These are phyloP conservation scores for Rhabdomys pumilio DNA, from an alignment of 2,797 vertebrate genomes.

Conservation along the genomic window DNA sequence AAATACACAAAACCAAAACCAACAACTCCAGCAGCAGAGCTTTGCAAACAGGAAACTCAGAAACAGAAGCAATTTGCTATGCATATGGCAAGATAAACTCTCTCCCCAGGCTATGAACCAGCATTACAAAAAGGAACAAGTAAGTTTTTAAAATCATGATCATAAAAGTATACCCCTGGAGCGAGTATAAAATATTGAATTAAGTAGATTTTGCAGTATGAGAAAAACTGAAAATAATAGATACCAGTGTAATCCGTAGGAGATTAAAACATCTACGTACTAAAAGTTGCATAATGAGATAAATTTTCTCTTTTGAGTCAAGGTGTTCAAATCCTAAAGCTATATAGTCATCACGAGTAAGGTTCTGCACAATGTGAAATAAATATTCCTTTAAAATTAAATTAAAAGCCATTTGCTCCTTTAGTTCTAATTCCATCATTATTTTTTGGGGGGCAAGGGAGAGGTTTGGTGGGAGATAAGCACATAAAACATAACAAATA, in stretches of 20 bases:
- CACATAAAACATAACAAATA: background rate
- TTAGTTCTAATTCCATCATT: background rate
- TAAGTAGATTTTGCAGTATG: conserved; percentile 52
- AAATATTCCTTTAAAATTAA: background rate
- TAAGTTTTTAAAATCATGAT: conserved; percentile 57
- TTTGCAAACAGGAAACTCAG: conserved; percentile 1
- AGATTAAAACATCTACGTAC: conserved; percentile 66
- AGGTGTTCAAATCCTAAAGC: conserved; percentile 56
- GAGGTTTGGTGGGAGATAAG: background rate
- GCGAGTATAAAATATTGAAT: conserved; percentile 64
- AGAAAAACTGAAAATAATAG: conserved; percentile 66
- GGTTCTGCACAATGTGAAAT: conserved; percentile 10
- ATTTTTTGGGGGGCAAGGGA: background rate
- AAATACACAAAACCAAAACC: conserved; percentile 21
- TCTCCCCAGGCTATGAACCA: background rate
- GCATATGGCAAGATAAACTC: conserved; percentile 26
- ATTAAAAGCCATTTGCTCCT: background rate
- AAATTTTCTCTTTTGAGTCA: conserved; percentile 12
- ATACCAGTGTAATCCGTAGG: conserved; percentile 19
- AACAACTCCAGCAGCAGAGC: background rate
- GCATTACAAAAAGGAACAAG: conserved; percentile 50
- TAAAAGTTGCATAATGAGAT: conserved; percentile 58
- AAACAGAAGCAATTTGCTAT: conserved; percentile 46
- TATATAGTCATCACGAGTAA: conserved; percentile 32
- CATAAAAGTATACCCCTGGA: conserved; percentile 23